Conservation (phyloP, 2,888 invertebrate genomes). For the Shargacucullia verbasci region DNA sequence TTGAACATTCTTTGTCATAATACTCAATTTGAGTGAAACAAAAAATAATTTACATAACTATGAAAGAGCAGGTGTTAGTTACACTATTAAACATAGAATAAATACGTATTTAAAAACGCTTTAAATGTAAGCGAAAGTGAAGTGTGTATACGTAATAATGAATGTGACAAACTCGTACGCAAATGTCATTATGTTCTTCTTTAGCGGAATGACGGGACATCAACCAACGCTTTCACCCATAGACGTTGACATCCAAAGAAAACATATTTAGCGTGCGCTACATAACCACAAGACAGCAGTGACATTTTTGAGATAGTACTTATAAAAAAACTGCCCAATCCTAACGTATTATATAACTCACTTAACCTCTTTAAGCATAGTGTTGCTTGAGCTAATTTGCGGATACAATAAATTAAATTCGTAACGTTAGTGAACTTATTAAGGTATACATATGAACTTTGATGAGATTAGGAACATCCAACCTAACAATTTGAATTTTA, state of each 20-base stretch:
- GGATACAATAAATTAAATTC: too few relatives aligned
- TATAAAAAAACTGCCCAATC: too few relatives aligned
- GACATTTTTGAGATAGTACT: background rate
- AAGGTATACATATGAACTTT: too few relatives aligned
- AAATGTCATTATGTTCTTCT: constrained; percentile 52
- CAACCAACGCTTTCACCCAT: constrained; percentile 47
- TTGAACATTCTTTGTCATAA: constrained; percentile 21
- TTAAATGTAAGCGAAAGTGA: constrained; percentile 47
- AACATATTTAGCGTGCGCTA: constrained; percentile 31
- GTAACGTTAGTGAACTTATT: too few relatives aligned
- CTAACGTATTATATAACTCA: background rate
- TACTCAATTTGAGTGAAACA: constrained; percentile 17
- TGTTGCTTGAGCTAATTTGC: too few relatives aligned
- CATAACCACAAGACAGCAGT: background rate
- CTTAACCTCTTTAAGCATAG: background rate
- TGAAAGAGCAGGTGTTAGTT: constrained; percentile 17
- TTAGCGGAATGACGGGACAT: constrained; percentile 34
- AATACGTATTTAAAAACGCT: constrained; percentile 30
- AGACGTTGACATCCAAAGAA: constrained; percentile 18
- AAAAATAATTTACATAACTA: constrained; percentile 37
- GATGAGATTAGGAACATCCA: background rate
- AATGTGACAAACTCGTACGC: constrained; percentile 53
- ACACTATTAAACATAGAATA: constrained; percentile 21
- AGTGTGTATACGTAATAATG: constrained; percentile 39
- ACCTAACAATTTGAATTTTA: constrained; percentile 28